Evolutionary conservation across 2,888 invertebrate genomes (phyloP).

Genomic region (Pammene fasciana): DNA sequence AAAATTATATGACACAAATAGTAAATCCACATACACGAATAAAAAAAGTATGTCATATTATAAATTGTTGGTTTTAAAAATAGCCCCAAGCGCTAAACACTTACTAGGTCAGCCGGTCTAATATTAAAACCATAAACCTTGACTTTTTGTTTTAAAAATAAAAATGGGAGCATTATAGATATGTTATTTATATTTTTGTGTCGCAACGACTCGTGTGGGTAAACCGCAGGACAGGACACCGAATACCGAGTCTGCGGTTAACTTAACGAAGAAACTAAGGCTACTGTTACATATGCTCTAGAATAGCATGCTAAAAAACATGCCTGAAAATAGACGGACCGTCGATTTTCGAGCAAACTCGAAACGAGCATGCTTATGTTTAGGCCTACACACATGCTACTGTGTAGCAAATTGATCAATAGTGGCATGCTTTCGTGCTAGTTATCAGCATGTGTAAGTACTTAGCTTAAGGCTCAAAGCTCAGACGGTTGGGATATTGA

Average conservation of each 20-base stretch:
- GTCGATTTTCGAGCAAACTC: too few species aligned
- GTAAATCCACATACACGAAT: too few species aligned
- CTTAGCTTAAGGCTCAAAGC: slow-evolving; percentile 5
- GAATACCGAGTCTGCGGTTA: slow-evolving; percentile 22
- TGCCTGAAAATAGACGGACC: too few species aligned
- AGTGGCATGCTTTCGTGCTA: too few species aligned
- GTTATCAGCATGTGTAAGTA: too few species aligned
- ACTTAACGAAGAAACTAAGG: background rate
- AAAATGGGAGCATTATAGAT: slow-evolving; percentile 24
- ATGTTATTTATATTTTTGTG: slow-evolving; percentile 19
- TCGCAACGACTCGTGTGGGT: slow-evolving; percentile 11
- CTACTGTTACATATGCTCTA: too few species aligned
- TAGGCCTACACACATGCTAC: too few species aligned
- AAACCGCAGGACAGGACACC: slow-evolving; percentile 31
- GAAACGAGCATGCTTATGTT: too few species aligned
- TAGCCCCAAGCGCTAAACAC: slow-evolving; percentile 10
- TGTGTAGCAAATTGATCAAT: too few species aligned
- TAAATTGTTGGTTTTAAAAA: background rate
- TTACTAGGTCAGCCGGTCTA: slow-evolving; percentile 20
- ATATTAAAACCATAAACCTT: slow-evolving; percentile 31
- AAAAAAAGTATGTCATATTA: too few species aligned
- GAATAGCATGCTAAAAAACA: too few species aligned
- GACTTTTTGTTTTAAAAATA: slow-evolving; percentile 25
- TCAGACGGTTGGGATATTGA: background rate
- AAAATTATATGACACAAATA: too few species aligned